Percentiles rank a stretch among this genome's conserved stretches.
Conservation (phyloP, 2,797 vertebrate genomes). For the Spondyliosoma cantharus region DNA sequence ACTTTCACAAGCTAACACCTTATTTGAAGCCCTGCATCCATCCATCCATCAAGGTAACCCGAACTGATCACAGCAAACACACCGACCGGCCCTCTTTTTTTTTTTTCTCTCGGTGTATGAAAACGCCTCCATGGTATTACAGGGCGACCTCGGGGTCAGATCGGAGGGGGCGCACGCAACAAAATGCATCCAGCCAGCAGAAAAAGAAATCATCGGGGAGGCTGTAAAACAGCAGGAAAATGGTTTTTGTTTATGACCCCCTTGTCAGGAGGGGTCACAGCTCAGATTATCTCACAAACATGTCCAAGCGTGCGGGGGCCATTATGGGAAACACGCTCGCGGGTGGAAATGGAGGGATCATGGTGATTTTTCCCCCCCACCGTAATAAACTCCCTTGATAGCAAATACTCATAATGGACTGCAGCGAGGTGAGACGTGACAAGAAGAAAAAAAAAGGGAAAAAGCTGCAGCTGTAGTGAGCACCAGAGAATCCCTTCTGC, state of each 20-base stretch:
- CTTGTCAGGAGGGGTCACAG: conserved; percentile 50
- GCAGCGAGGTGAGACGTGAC: conserved; percentile 32
- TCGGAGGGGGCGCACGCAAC: conserved; percentile 4
- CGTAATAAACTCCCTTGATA: conserved; percentile 57
- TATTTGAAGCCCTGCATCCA: conserved; percentile 23
- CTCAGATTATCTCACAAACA: conserved; percentile 51
- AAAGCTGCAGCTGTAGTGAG: conserved; percentile 20
- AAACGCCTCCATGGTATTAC: conserved; percentile 36
- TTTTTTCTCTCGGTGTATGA: background rate
- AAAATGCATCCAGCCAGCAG: conserved; percentile 29
- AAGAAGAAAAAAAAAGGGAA: background rate
- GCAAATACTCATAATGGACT: conserved; percentile 49
- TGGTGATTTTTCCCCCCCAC: background rate
- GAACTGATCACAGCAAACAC: conserved; percentile 31
- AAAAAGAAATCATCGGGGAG: conserved; percentile 49
- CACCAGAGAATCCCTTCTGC: conserved; percentile 35
- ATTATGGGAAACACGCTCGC: conserved; percentile 31
- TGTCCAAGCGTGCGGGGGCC: conserved; percentile 26
- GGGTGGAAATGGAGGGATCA: conserved; percentile 29
- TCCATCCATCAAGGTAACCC: conserved; percentile 29
- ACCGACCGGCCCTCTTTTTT: conserved; percentile 23
- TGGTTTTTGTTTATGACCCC: conserved; percentile 51
- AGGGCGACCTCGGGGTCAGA: conserved; percentile 44
- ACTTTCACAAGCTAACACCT: conserved; percentile 16
- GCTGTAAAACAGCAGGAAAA: conserved; percentile 62